These are phyloP conservation scores for Brachionus rubens DNA, from an alignment of 1,140 invertebrate genomes.

Conservation along the genomic window DNA sequence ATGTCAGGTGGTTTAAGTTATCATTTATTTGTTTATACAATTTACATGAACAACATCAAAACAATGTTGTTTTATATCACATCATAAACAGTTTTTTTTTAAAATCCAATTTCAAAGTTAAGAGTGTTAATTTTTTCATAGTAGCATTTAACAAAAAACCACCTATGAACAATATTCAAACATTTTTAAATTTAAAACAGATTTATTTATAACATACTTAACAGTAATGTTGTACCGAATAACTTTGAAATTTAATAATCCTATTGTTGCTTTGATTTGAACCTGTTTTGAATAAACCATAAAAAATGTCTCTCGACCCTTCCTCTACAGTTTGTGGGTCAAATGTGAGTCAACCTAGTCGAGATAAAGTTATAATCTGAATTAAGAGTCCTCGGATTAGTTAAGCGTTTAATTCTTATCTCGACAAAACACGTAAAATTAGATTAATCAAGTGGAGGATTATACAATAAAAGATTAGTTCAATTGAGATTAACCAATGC, in stretches of 20 bases:
- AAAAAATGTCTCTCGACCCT: too few relatives aligned
- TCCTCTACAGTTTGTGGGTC: too few relatives aligned
- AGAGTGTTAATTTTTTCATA: slow-evolving; percentile 10
- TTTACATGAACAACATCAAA: background rate
- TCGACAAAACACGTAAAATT: too few relatives aligned
- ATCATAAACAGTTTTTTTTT: too few relatives aligned
- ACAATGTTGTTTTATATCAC: background rate
- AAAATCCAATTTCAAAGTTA: slow-evolving; percentile 31
- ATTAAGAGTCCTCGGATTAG: too few relatives aligned
- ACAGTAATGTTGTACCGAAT: background rate
- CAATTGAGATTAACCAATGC: background rate
- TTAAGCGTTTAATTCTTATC: too few relatives aligned
- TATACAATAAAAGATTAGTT: background rate
- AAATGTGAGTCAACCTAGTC: too few relatives aligned
- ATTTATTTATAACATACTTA: slow-evolving; percentile 12
- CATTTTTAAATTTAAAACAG: slow-evolving; percentile 3
- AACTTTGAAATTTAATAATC: slow-evolving; percentile 23
- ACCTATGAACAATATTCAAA: background rate
- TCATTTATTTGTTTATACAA: slow-evolving; percentile 32
- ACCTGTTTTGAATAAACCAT: too few relatives aligned
- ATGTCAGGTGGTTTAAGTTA: slow-evolving; percentile 34
- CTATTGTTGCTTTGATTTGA: too few relatives aligned
- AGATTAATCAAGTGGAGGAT: slow-evolving; percentile 37
- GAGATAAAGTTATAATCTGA: too few relatives aligned
- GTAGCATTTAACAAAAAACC: background rate